Percentiles rank a stretch among this genome's conserved stretches.
Conservation (phyloP, 1,140 invertebrate genomes). For the Camponotus vicinus region DNA sequence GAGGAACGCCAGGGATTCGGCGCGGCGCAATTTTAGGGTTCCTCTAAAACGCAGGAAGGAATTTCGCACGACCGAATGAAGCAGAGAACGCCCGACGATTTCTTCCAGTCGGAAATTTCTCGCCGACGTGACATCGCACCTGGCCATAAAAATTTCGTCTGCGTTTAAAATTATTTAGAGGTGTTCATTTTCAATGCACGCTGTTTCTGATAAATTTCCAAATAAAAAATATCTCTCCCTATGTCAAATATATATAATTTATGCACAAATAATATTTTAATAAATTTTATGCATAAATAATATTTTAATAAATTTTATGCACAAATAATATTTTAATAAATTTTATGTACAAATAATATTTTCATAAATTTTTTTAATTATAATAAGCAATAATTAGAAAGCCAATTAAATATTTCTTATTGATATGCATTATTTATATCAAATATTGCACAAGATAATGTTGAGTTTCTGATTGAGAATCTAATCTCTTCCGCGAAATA, state of each 20-base stretch:
- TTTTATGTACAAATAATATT: too few species aligned
- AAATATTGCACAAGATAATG: neutral
- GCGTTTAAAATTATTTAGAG: neutral
- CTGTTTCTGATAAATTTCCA: neutral
- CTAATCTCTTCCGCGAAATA: neutral
- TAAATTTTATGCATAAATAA: neutral
- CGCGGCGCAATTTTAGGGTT: conserved; percentile 65
- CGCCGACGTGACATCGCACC: neutral
- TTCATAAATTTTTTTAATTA: too few species aligned
- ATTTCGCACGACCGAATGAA: conserved; percentile 67
- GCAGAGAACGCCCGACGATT: conserved; percentile 33
- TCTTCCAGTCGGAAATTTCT: conserved; percentile 60
- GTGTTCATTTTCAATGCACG: neutral
- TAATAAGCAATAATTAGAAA: neutral
- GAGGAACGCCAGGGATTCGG: conserved; percentile 60
- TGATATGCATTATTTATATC: neutral
- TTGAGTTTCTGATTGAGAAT: neutral
- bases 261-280: neutral
- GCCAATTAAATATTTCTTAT: neutral
- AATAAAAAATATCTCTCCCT: neutral
- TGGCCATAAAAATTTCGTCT: too few species aligned
- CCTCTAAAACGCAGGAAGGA: conserved; percentile 66
- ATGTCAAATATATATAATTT: too few species aligned
- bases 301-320: too few species aligned
- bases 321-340: neutral